Evolutionary conservation across 2,113 vertebrate species (phyloP).

Genomic region (Siniperca knerii): DNA sequence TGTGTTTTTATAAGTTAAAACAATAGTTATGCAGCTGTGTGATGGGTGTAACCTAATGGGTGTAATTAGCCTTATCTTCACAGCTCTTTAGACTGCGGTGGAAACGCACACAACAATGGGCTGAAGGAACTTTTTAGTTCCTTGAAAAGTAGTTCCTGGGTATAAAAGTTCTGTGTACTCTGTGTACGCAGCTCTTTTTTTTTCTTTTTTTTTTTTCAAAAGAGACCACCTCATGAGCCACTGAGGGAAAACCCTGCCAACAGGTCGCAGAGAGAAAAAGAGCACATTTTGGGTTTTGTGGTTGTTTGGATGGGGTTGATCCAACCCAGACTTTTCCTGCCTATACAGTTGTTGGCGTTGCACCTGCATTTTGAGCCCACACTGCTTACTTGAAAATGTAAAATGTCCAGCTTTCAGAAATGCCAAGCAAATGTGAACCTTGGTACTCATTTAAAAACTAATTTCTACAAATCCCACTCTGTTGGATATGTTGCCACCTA

Average conservation of each 20-base stretch:
- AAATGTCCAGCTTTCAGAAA: constrained; percentile 18
- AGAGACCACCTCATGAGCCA: constrained; percentile 63
- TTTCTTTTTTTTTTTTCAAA: background rate
- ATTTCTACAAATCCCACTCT: background rate
- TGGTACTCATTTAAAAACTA: background rate
- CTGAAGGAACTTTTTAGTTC: no score
- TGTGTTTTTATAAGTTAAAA: no score
- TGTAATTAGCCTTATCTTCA: no score
- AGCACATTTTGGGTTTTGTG: constrained; percentile 61
- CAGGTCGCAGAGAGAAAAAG: constrained; percentile 48
- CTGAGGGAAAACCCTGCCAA: constrained; percentile 21
- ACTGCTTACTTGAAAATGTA: constrained; percentile 49
- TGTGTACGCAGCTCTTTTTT: background rate
- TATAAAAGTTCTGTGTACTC: no score
- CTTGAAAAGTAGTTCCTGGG: no score
- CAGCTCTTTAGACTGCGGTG: no score
- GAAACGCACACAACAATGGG: no score
- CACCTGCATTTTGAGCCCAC: constrained; percentile 62
- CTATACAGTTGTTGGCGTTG: constrained; percentile 54
- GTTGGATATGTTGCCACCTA: background rate
- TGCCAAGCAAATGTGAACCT: background rate
- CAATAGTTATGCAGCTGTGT: no score
- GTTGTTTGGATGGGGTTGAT: constrained; percentile 62
- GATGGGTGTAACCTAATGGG: no score
- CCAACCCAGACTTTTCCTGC: constrained; percentile 59